Evolutionary conservation across 2,113 vertebrate species (phyloP).

Genomic region (Typhlomys cinereus): DNA sequence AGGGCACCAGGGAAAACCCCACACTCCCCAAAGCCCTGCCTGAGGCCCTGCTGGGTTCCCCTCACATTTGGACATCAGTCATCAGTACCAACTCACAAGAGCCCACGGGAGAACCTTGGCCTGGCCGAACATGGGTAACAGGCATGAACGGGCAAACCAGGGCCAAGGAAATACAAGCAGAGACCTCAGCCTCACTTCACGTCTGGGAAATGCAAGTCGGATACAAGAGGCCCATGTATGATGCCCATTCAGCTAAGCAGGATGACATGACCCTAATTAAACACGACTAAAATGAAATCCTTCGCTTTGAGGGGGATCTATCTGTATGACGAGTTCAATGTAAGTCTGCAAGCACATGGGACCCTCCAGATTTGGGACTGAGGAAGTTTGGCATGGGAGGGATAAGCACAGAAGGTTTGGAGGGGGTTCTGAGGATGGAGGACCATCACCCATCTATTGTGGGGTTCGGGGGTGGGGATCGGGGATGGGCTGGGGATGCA

Average conservation of each 20-base stretch:
- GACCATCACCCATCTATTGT: not conserved
- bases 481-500: not conserved
- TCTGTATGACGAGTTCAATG: not conserved
- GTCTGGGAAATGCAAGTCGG: not conserved
- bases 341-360: not conserved
- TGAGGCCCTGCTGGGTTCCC: not conserved
- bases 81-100: accelerated
- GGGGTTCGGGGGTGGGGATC: not conserved
- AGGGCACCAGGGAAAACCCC: not conserved
- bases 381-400: not conserved
- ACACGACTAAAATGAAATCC: not conserved
- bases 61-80: accelerated
- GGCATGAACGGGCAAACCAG: not conserved
- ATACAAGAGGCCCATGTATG: not conserved
- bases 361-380: not conserved
- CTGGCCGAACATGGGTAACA: not conserved
- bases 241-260: not conserved
- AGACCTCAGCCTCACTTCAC: not conserved
- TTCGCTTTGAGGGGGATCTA: not conserved
- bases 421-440: not conserved
- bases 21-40: not conserved
- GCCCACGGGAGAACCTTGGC: not conserved
- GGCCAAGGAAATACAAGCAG: not conserved
- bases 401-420: accelerated
- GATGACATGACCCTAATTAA: not conserved